Base-by-base conservation (phyloP, 1,140 invertebrate genomes). In the Neodiprion virginianus region DNA sequence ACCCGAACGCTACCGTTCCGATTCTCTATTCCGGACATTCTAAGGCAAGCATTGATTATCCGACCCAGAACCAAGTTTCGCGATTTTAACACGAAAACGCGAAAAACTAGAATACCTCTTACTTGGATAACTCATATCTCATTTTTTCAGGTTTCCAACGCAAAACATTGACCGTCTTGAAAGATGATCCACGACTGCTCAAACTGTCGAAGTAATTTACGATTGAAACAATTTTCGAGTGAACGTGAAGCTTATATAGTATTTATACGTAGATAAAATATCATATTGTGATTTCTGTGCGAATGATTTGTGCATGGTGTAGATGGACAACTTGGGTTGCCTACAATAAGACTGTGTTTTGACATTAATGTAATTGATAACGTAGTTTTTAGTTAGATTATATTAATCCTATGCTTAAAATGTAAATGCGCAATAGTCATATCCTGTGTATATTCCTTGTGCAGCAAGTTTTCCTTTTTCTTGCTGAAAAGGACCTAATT, bases 11-110 rank as follows among this genome's bases (percentile, higher is more conserved):
- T 78, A 0, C 76, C 71, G 50, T 47, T 7, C 83, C 85, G 0
- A 74, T 86, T 71, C 78, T 86, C 5, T 85, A 87, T 67, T 72
- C 81, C n/a, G 86, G 83, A 48, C 84, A 87, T 67, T 88, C 87
- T 0, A 88, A 86, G 81, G 87, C 85, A 78, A 28, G 21, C 21
- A 66, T 5, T 66, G 21, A 66, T n/a, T 66, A 66, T 66, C 49
- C 4, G 48, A 72, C 14, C 40, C 71, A 61, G 66, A 66, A 47
- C 47, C 47, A 12, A 49, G n/a, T 48, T 67, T 73, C 21, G 12
- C n/a, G 9, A 14, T 17, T 8, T 10, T 73, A 5, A 67, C 65
- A 21, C 11, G 21, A 21, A 21, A 21, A 48, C 72, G 23, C 21
- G 48, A 49, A 11, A 61, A 12, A 11, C 66, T 28, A 61, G 28